These are phyloP conservation scores for Cinclus mexicanus DNA, from an alignment of 2,113 vertebrate species.

Conservation along the genomic window DNA sequence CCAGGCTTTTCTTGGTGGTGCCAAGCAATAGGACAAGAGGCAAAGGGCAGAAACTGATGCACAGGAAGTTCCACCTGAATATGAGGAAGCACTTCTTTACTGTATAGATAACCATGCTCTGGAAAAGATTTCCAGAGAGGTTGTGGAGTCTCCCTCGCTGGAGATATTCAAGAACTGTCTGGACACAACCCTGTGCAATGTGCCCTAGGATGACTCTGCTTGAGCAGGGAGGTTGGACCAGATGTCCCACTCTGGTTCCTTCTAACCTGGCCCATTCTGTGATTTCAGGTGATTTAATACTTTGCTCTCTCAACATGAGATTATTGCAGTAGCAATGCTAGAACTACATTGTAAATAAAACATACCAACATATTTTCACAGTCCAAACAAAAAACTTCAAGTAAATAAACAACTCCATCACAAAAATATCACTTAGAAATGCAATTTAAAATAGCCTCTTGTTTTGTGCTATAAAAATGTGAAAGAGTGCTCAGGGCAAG, in stretches of 20 bases:
- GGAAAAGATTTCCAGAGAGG: background rate
- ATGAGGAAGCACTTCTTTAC: background rate
- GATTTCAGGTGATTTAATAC: background rate
- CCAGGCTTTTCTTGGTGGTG: no score
- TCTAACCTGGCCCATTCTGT: background rate
- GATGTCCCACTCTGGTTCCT: background rate
- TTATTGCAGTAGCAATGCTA: background rate
- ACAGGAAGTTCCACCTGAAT: background rate
- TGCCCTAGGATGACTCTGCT: background rate
- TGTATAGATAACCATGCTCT: rapidly evolving
- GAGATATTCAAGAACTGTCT: background rate
- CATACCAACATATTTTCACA: background rate
- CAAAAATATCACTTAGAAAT: conserved; percentile 25
- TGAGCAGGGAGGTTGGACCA: background rate
- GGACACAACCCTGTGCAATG: background rate
- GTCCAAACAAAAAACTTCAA: conserved; percentile 20
- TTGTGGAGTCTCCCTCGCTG: background rate
- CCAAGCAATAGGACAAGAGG: background rate
- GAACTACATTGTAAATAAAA: conserved; percentile 20
- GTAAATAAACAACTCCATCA: background rate
- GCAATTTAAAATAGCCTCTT: background rate
- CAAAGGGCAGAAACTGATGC: background rate
- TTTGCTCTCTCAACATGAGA: background rate
- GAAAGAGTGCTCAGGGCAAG: background rate
- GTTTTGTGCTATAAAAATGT: conserved; percentile 5